Evolutionary conservation across 2,113 vertebrate species (phyloP).

Genomic region (Pantherophis guttatus): DNA sequence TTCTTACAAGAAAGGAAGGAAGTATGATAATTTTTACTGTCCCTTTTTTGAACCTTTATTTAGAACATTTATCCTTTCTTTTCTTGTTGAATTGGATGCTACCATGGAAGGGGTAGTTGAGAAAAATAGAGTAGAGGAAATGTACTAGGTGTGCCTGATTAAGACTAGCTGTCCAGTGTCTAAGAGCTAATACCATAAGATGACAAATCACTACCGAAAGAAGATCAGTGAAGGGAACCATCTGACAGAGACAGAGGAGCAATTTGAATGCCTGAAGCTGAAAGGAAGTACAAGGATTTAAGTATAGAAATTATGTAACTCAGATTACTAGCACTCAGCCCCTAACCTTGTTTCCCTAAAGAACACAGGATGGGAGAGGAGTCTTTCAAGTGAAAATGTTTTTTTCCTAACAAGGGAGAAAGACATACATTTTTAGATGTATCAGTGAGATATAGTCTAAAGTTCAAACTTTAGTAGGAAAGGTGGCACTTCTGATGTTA

Average conservation of each 20-base stretch:
- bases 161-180: neutral
- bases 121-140: neutral
- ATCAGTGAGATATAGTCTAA: neutral
- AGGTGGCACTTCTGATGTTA: neutral
- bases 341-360: neutral
- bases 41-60: conserved; percentile 47
- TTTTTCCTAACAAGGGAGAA: neutral
- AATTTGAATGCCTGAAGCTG: neutral
- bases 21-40: conserved; percentile 55
- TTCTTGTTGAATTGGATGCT: neutral
- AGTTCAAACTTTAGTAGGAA: neutral
- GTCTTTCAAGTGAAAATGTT: neutral
- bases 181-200: conserved; percentile 10
- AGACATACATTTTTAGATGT: neutral
- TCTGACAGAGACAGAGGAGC: neutral
- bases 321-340: neutral
- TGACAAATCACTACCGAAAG: neutral
- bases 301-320: neutral
- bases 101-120: conserved; percentile 3
- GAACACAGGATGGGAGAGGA: neutral
- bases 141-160: neutral
- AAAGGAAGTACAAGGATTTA: neutral
- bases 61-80: conserved; percentile 23
- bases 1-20: conserved; percentile 54
- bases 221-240: neutral